Percentiles rank a stretch among this genome's conserved stretches.
Conservation (phyloP, 2,888 invertebrate species). For the Drosophila lutescens region DNA sequence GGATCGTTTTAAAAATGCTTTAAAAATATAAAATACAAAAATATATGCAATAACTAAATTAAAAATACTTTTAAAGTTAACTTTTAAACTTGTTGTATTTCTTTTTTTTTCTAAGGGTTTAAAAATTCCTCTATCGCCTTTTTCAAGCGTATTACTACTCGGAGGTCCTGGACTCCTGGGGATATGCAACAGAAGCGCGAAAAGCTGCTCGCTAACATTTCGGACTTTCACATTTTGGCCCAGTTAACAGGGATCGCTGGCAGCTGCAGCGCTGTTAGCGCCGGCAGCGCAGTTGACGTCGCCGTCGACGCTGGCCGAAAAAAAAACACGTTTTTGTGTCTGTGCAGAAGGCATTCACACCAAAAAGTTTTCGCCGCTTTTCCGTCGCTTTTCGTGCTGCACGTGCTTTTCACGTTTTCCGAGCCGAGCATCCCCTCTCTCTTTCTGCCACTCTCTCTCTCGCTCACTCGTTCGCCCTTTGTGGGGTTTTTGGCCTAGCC, state of each 20-base stretch:
- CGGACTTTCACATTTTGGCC: background rate
- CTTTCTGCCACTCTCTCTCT: slow-evolving; percentile 3
- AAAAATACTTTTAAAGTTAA: too few relatives aligned
- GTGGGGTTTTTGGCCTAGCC: slow-evolving; percentile 28
- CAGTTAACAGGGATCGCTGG: slow-evolving; percentile 27
- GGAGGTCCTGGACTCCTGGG: slow-evolving; percentile 13
- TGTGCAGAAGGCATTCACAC: slow-evolving; percentile 84
- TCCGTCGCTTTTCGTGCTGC: slow-evolving; percentile 37
- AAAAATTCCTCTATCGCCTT: too few relatives aligned
- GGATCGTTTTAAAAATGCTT: too few relatives aligned
- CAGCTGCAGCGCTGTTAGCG: slow-evolving; percentile 31
- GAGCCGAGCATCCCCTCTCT: slow-evolving; percentile 18
- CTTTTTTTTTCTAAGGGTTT: too few relatives aligned
- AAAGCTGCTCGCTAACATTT: background rate
- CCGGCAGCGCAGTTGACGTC: slow-evolving; percentile 9
- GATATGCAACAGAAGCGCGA: slow-evolving; percentile 55
- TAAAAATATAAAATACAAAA: too few relatives aligned
- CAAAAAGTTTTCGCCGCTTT: slow-evolving; percentile 64
- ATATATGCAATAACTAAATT: too few relatives aligned
- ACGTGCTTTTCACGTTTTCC: slow-evolving; percentile 56
- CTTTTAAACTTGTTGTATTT: too few relatives aligned
- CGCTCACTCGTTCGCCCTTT: slow-evolving; percentile 7
- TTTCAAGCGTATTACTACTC: too few relatives aligned
- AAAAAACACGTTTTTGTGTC: slow-evolving; percentile 76
- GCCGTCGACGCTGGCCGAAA: slow-evolving; percentile 49